A percentile compares a stretch with the other conserved stretches of the same genome.
These are phyloP conservation scores for Vollenhovia emeryi DNA, from an alignment of 1,140 invertebrate species.

Conservation along the genomic window DNA sequence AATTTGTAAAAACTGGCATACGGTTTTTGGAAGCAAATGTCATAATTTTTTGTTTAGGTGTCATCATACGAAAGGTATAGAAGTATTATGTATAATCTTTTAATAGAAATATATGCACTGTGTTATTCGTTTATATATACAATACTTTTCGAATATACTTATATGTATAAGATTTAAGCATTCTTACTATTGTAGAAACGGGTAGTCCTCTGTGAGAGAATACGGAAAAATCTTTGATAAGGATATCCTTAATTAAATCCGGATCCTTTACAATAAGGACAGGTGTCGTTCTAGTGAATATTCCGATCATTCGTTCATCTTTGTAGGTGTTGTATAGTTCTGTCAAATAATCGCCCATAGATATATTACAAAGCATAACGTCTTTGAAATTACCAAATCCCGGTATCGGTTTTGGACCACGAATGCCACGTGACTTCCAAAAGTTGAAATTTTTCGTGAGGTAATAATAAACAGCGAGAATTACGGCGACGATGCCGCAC, in stretches of 20 bases:
- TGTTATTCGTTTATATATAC: too few relatives aligned
- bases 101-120: too few relatives aligned
- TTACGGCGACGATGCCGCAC: not conserved
- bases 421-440: conserved; percentile 78
- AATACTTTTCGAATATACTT: too few relatives aligned
- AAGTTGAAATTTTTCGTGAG: conserved; percentile 67
- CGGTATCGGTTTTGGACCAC: conserved; percentile 71
- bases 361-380: conserved; percentile 55
- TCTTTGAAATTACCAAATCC: conserved; percentile 79
- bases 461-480: conserved; percentile 66
- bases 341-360: conserved; percentile 35
- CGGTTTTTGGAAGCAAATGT: not conserved
- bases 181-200: not conserved
- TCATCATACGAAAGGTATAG: not conserved
- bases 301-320: conserved; percentile 81
- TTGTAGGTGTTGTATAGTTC: conserved; percentile 73
- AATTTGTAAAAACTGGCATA: not conserved
- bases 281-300: conserved; percentile 80
- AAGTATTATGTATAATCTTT: too few relatives aligned
- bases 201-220: conserved; percentile 80
- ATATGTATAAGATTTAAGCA: not conserved
- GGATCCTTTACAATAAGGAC: conserved; percentile 81
- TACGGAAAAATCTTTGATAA: conserved; percentile 75
- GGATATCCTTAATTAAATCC: conserved; percentile 82
- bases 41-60: not conserved